These are phyloP conservation scores for Crepidodera aurea DNA, from an alignment of 2,888 invertebrate species.

Conservation along the genomic window DNA sequence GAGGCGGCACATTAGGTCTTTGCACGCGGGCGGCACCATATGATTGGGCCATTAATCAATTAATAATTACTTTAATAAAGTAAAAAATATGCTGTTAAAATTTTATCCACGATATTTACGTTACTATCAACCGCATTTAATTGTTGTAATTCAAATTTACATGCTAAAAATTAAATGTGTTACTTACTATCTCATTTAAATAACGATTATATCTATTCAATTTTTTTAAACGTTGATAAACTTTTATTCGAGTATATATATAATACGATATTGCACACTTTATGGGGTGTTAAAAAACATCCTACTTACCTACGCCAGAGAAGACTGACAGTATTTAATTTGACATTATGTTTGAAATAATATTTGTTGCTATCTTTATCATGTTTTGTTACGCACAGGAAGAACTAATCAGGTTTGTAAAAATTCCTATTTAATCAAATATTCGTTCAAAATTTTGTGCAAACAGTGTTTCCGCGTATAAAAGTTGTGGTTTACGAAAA, in stretches of 20 bases:
- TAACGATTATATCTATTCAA: neutral
- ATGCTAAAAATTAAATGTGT: neutral
- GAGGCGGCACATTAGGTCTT: no score
- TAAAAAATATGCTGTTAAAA: neutral
- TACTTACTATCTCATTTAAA: slow-evolving; percentile 11
- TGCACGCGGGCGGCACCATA: no score
- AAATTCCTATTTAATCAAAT: slow-evolving; percentile 10
- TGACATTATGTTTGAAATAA: neutral
- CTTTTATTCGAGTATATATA: neutral
- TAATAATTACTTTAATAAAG: no score
- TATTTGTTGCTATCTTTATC: slow-evolving; percentile 5
- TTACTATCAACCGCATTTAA: slow-evolving; percentile 23
- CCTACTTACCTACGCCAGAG: neutral
- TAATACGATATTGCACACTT: neutral
- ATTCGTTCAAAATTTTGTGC: slow-evolving; percentile 9
- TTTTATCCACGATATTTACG: neutral
- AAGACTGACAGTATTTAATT: neutral
- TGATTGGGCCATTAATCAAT: no score
- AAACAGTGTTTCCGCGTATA: no score
- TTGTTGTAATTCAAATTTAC: slow-evolving; percentile 29
- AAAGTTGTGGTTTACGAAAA: no score
- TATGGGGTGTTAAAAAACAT: neutral
- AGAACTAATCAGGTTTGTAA: slow-evolving; percentile 12
- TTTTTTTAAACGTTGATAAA: neutral
- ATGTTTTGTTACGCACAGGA: neutral